Evolutionary conservation across 2,113 vertebrate species (phyloP), one percentile per base, ranked within the genome.

Genomic region (Corvus moneduloides): DNA sequence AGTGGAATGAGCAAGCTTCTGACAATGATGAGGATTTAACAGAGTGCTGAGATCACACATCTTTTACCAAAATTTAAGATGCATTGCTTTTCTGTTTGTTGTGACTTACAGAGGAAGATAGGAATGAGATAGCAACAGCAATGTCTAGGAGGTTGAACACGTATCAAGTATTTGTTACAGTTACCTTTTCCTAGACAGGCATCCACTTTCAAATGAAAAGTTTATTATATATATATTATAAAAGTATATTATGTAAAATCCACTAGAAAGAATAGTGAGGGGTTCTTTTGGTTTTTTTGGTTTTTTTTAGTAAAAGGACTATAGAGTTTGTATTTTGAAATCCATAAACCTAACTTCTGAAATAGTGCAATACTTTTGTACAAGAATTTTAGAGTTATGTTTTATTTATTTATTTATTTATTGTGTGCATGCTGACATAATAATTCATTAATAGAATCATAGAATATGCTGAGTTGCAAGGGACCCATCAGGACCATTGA

Each of bases 241-340:
- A 41, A 13, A 41, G 39, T 41, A 41, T 41, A 41, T 41, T 41
- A 41, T 63, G 13, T 13, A 73, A 61, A 89, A 63, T 46, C 12
- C 30, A 32, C 5, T 28, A 33, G 35, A 87, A 69, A 69, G 13
- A 61, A 39, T 1, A 30, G 4, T 27, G 8, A 52, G 5, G 14
- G 5, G 1, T 3, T 39, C 49, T 23, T 33, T 17, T n/a, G 20
- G 7, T 28, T 37, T 16, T 48, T 9, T 37, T 2, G 2, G 6
- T 1, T 2, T 18, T 32, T 66, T 37, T 37, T 20, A 30, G 13
- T 43, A 21, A 58, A 76, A 30, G 6, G 26, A 21, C 6, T 67
- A 7, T 9, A 9, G 17, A 43, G 21, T n/a, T 4, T 12, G 21
- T 41, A 8, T 61, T 69, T 59, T 44, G 7, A 61, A 74, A 64